A percentile compares a stretch with the other conserved stretches of the same genome.
phyloP scores from a whole-genome alignment of 2,797 vertebrate species.

The Fistularia tabacaria region DNA sequence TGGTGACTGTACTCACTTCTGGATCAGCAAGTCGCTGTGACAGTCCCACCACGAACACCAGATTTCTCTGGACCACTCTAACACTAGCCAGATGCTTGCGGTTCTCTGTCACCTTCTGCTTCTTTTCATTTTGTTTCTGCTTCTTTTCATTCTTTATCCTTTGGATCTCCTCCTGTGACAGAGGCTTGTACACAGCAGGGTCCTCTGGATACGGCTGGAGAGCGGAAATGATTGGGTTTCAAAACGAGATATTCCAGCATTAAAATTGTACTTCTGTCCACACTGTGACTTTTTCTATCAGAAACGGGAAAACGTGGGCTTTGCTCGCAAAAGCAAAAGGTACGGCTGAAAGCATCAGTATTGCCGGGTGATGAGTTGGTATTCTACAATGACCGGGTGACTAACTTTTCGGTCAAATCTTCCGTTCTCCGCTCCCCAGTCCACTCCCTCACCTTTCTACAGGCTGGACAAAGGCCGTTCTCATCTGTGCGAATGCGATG shows the following conservation, averaged over 20 bases:
- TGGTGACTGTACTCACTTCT: constrained; percentile 77
- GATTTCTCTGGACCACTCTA: constrained; percentile 96
- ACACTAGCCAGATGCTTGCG: constrained; percentile 98
- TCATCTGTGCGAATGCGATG: constrained; percentile 99
- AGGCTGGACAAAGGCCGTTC: constrained; percentile 98
- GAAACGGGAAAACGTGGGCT: too few relatives aligned
- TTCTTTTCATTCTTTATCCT: constrained; percentile 99
- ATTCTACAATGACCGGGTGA: too few relatives aligned
- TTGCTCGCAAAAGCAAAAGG: too few relatives aligned
- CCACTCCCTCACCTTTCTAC: constrained; percentile 88
- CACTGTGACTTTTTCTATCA: background rate
- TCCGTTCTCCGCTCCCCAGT: too few relatives aligned
- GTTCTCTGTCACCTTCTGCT: constrained; percentile 99
- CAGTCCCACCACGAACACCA: constrained; percentile 97
- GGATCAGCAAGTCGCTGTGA: constrained; percentile 96
- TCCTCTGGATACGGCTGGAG: constrained; percentile 96
- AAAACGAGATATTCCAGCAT: background rate
- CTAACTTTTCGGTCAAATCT: too few relatives aligned
- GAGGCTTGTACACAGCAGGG: constrained; percentile 98
- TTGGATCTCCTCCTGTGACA: constrained; percentile 98
- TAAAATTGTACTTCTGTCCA: background rate
- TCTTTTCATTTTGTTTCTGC: constrained; percentile 98
- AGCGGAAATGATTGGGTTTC: background rate
- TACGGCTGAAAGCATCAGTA: too few relatives aligned
- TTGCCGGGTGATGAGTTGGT: too few relatives aligned